phyloP scores from a whole-genome alignment of 2,888 invertebrate genomes.

The Hypselothyrea guttata region DNA sequence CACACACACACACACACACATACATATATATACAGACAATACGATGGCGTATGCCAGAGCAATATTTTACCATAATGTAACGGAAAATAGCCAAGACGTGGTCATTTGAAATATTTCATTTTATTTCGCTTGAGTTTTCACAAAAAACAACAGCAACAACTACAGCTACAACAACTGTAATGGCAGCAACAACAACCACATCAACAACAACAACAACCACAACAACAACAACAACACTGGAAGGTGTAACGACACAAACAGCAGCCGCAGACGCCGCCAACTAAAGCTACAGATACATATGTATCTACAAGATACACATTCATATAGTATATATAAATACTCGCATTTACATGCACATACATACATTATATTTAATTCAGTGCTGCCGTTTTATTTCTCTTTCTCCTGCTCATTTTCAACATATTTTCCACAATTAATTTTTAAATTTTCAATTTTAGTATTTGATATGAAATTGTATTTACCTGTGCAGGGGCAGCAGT shows the following conservation, averaged over 20 bases:
- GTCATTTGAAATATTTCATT: slow-evolving; percentile 78
- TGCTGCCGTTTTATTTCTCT: too few relatives aligned
- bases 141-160: slow-evolving; percentile 40
- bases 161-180: too few relatives aligned
- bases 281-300: neutral
- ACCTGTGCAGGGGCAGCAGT: too few relatives aligned
- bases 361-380: too few relatives aligned
- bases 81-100: slow-evolving; percentile 77
- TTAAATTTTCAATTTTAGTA: too few relatives aligned
- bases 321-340: too few relatives aligned
- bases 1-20: slow-evolving; percentile 9
- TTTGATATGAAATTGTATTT: too few relatives aligned
- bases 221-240: slow-evolving; percentile 15
- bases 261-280: slow-evolving; percentile 25
- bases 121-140: slow-evolving; percentile 69
- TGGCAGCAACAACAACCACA: slow-evolving; percentile 39
- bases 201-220: slow-evolving; percentile 25
- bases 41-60: slow-evolving; percentile 58
- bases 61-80: slow-evolving; percentile 78
- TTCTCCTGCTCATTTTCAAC: too few relatives aligned
- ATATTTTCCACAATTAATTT: too few relatives aligned
- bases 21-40: slow-evolving; percentile 13
- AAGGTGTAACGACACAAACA: slow-evolving; percentile 33
- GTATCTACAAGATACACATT: neutral
- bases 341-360: neutral